phyloP scores from a whole-genome alignment of 2,797 vertebrate species.

The Psittacula derbiana region DNA sequence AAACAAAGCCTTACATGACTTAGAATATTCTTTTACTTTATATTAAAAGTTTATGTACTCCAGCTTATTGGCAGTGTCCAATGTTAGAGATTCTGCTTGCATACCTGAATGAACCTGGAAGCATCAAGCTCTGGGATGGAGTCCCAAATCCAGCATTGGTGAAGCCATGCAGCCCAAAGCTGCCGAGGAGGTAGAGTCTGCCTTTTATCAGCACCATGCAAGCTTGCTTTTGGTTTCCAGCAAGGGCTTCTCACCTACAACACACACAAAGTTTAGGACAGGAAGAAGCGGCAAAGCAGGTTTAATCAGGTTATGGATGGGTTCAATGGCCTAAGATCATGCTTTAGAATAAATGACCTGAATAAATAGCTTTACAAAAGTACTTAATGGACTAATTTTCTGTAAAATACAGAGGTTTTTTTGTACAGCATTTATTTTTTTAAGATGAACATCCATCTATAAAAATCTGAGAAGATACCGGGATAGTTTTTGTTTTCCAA shows the following conservation, averaged over 20 bases:
- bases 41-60: neutral
- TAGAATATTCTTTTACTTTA: neutral
- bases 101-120: constrained; percentile 62
- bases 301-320: neutral
- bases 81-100: constrained; percentile 5
- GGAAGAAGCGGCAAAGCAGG: neutral
- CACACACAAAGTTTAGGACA: neutral
- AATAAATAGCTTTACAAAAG: neutral
- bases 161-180: constrained; percentile 17
- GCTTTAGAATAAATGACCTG: neutral
- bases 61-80: neutral
- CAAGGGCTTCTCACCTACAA: neutral
- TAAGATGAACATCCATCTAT: neutral
- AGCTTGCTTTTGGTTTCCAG: neutral
- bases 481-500: neutral
- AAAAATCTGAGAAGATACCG: neutral
- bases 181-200: neutral
- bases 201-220: neutral
- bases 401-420: neutral
- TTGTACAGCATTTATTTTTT: neutral
- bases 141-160: constrained; percentile 27
- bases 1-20: neutral
- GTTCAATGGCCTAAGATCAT: neutral
- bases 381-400: neutral
- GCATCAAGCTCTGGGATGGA: constrained; percentile 59